Base-by-base conservation (phyloP, 2,888 invertebrate genomes). In the Caenorhabditis sinica region DNA sequence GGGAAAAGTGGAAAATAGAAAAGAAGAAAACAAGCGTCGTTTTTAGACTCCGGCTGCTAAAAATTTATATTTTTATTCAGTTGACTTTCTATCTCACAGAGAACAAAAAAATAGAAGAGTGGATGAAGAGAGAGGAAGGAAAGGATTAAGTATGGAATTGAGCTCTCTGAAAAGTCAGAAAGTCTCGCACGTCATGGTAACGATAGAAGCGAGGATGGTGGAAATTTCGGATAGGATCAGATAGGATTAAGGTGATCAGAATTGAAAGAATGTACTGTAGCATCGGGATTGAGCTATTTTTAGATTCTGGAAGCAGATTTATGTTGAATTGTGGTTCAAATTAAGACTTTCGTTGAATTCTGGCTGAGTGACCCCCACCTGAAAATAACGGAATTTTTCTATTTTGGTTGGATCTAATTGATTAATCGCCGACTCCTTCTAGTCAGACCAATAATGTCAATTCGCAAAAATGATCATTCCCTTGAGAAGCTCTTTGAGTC, bases 11-110 rank as follows among this genome's bases (percentile, higher is more conserved):
- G 20, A 36, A 36, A 36, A n/a, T 13, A 45, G 28, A 65, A 28
- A 2, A 28, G 56, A 28, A 28, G 28, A 51, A 45, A 68, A 68
- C 30, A 68, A 33, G 33, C 49, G 51, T 33, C 25, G 45, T 8
- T 43, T 65, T 65, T 65, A 61, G 33, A n/a, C 33, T 33, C 40
- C 49, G 56, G 11, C 33, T 68, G 66, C 66, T 51, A 51, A 51
- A 68, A 51, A 51, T 49, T 66, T 51, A 51, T 68, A 51, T 51
- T 51, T 49, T 51, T 51, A 30, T 51, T 11, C 33, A n/a, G 28
- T 13, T 40, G 36, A 43, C 63, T 40, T 20, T 28, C 28, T 3
- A 25, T 13, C 23, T 51, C 23, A 20, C 23, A 30, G 25, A 43
- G 43, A 63, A 43, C 23, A 43, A 43, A 63, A 49, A 63, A 36